Evolutionary conservation across 1,140 invertebrate species (phyloP).

Genomic region (Ips typographus): DNA sequence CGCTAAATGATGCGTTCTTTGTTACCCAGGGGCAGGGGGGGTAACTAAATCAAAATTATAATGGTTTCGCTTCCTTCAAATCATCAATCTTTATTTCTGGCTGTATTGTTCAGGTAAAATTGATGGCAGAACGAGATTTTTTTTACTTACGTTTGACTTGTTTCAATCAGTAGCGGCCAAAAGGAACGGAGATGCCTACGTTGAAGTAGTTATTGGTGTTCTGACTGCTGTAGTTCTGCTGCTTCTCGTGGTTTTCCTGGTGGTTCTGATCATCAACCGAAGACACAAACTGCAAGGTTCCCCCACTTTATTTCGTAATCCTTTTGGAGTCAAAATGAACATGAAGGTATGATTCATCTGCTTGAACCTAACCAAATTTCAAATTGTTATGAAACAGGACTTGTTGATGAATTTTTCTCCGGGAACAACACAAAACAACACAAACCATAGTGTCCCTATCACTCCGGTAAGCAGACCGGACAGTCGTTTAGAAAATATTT

Average conservation of each 20-base stretch:
- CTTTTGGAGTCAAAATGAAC: slow-evolving; percentile 66
- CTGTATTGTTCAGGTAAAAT: slow-evolving; percentile 8
- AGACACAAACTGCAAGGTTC: slow-evolving; percentile 66
- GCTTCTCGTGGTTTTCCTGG: slow-evolving; percentile 64
- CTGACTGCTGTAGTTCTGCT: slow-evolving; percentile 72
- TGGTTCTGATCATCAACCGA: slow-evolving; percentile 67
- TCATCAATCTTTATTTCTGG: slow-evolving; percentile 26
- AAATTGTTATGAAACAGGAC: slow-evolving; percentile 51
- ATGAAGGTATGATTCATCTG: slow-evolving; percentile 59
- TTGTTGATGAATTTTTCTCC: slow-evolving; percentile 63
- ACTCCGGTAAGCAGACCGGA: slow-evolving; percentile 53
- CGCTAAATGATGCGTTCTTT: slow-evolving; percentile 24
- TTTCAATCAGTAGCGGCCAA: slow-evolving; percentile 58
- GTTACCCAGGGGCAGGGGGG: not conserved
- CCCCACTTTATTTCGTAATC: slow-evolving; percentile 64
- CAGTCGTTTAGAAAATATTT: slow-evolving; percentile 48
- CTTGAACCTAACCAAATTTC: not conserved
- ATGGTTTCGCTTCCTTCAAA: slow-evolving; percentile 14
- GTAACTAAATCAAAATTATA: slow-evolving; percentile 26
- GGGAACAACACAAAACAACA: slow-evolving; percentile 47
- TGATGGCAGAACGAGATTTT: slow-evolving; percentile 6
- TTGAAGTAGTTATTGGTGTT: slow-evolving; percentile 72
- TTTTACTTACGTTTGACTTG: not conserved
- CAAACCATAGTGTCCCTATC: slow-evolving; percentile 49
- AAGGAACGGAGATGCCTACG: slow-evolving; percentile 63